Conservation (phyloP, 2,888 invertebrate species). For the Drosophila robusta region DNA sequence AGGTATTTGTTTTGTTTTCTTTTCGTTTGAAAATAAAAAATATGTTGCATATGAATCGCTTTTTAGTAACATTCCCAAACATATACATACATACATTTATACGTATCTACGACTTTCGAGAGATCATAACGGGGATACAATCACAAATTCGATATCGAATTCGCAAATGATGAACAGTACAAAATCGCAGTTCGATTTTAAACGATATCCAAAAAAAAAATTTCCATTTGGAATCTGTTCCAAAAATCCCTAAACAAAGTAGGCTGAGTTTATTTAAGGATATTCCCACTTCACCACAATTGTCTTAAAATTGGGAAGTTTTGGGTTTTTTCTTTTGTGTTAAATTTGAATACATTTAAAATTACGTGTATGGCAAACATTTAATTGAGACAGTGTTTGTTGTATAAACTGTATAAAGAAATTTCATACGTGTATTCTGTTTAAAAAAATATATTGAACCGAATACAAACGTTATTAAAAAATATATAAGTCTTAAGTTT, state of each 20-base stretch:
- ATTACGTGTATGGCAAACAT: constrained; percentile 54
- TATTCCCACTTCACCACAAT: constrained; percentile 5
- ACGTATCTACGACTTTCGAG: constrained; percentile 19
- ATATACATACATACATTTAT: constrained; percentile 9
- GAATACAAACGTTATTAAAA: constrained; percentile 15
- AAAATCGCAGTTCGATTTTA: neutral
- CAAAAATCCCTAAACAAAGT: neutral
- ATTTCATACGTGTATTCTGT: constrained; percentile 5
- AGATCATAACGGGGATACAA: constrained; percentile 45
- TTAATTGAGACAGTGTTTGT: constrained; percentile 30
- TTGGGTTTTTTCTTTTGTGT: neutral
- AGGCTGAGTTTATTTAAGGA: neutral
- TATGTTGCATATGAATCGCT: constrained; percentile 19
- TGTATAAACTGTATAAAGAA: constrained; percentile 16
- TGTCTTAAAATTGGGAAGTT: neutral
- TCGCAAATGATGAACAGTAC: neutral
- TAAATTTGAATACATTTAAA: constrained; percentile 22
- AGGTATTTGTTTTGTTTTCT: constrained; percentile 63
- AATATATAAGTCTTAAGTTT: constrained; percentile 30
- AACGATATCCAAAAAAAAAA: neutral
- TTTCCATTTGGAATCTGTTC: neutral
- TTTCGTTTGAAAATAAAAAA: constrained; percentile 27
- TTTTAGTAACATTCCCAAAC: constrained; percentile 17
- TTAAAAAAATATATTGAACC: constrained; percentile 5
- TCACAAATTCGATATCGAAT: constrained; percentile 11